Percentiles rank a stretch among this genome's conserved stretches.
Evolutionary conservation across 1,140 invertebrate genomes (phyloP).

Genomic region (Neuroterus valhalla): DNA sequence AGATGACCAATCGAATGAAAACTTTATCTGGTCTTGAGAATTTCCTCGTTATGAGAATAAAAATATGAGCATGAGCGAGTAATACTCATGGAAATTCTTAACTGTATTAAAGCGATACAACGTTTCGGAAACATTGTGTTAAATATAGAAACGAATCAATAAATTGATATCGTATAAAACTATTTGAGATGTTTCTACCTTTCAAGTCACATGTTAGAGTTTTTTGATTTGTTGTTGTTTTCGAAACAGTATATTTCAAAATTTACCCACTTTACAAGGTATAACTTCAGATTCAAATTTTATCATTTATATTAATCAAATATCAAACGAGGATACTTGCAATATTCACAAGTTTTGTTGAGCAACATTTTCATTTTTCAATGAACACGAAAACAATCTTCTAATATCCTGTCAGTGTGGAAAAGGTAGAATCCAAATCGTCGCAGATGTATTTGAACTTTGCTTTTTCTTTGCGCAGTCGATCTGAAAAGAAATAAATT

Average conservation of each 20-base stretch:
- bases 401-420: constrained; percentile 84
- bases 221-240: neutral
- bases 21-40: constrained; percentile 12
- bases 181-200: neutral
- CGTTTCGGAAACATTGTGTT: constrained; percentile 65
- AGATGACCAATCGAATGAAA: constrained; percentile 40
- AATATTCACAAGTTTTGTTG: constrained; percentile 27
- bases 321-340: neutral
- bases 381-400: constrained; percentile 4
- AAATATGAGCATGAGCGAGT: constrained; percentile 12
- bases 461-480: constrained; percentile 85
- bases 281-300: neutral
- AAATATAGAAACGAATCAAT: constrained; percentile 68
- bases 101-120: constrained; percentile 59
- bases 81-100: constrained; percentile 44
- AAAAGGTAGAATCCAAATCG: constrained; percentile 91
- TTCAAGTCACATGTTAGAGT: too few relatives aligned
- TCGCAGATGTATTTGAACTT: constrained; percentile 82
- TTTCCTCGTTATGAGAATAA: constrained; percentile 30
- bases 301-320: neutral
- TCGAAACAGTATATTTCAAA: too few relatives aligned
- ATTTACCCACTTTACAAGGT: neutral
- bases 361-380: neutral
- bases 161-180: constrained; percentile 64
- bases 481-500: constrained; percentile 76